These are phyloP conservation scores for Hapalemur alaotrensis DNA, from an alignment of 2,797 vertebrate genomes.

Conservation along the genomic window DNA sequence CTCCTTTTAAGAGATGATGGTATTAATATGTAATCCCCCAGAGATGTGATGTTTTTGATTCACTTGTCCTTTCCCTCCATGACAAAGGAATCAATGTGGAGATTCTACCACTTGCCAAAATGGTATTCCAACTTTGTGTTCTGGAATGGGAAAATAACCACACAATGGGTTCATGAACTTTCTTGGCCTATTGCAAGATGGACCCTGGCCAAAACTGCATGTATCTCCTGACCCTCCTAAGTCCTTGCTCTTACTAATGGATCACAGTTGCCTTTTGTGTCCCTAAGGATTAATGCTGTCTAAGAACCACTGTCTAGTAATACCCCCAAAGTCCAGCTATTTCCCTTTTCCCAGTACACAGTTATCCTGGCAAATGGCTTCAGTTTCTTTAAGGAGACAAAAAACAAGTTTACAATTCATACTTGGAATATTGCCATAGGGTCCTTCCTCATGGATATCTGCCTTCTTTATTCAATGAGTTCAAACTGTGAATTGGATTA, in stretches of 20 bases:
- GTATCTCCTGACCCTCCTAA: not conserved
- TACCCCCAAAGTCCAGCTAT: not conserved
- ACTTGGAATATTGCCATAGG: not conserved
- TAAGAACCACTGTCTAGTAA: not conserved
- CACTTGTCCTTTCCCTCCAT: not conserved
- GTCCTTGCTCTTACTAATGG: not conserved
- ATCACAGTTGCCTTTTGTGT: not conserved
- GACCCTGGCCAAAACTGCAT: not conserved
- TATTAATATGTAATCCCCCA: not conserved
- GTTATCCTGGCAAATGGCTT: not conserved
- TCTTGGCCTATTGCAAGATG: not conserved
- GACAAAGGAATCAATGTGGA: not conserved
- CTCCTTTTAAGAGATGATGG: too few relatives aligned
- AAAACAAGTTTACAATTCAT: not conserved
- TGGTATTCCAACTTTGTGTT: not conserved
- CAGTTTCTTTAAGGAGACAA: not conserved
- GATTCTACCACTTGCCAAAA: not conserved
- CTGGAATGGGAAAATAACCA: slow-evolving; percentile 21
- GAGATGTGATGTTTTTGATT: not conserved
- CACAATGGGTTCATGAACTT: not conserved
- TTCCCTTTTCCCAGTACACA: not conserved
- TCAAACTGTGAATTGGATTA: not conserved
- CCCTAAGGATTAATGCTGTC: not conserved
- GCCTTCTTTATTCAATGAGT: not conserved
- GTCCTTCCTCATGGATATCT: not conserved